Conservation (phyloP, 2,888 invertebrate genomes). For the Oxycera nigricornis region DNA sequence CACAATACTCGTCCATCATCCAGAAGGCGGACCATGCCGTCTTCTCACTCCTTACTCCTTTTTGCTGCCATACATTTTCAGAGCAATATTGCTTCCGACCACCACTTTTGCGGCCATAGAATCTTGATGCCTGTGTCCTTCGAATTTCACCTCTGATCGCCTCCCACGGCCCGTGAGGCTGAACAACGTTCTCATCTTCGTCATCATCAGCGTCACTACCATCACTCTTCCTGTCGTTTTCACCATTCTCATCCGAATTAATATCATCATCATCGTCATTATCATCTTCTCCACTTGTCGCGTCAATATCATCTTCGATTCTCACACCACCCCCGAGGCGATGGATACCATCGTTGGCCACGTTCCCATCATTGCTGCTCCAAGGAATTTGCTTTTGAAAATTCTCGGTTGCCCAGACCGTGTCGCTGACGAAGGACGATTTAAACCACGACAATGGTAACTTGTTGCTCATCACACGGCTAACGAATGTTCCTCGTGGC, state of each 20-base stretch:
- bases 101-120: not conserved
- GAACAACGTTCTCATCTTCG: slow-evolving; percentile 40
- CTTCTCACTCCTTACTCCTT: slow-evolving; percentile 40
- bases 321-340: not conserved
- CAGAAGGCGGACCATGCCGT: slow-evolving; percentile 49
- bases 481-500: slow-evolving; percentile 53
- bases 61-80: slow-evolving; percentile 41
- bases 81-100: slow-evolving; percentile 25
- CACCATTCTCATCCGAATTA: not conserved
- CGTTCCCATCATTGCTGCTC: not conserved
- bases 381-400: slow-evolving; percentile 37
- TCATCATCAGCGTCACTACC: slow-evolving; percentile 30
- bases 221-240: not conserved
- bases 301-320: not conserved
- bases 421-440: slow-evolving; percentile 49
- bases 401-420: slow-evolving; percentile 45
- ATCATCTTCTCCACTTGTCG: not conserved
- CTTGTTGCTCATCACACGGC: slow-evolving; percentile 53
- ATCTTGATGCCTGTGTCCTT: not conserved
- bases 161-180: slow-evolving; percentile 38
- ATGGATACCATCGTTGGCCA: slow-evolving; percentile 1
- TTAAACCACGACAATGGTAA: slow-evolving; percentile 54
- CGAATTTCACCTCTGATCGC: slow-evolving; percentile 13
- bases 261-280: not conserved
- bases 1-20: slow-evolving; percentile 54